Evolutionary conservation across 2,113 vertebrate genomes (phyloP), one percentile per base, ranked within the genome.

Genomic region (Ammospiza caudacuta): DNA sequence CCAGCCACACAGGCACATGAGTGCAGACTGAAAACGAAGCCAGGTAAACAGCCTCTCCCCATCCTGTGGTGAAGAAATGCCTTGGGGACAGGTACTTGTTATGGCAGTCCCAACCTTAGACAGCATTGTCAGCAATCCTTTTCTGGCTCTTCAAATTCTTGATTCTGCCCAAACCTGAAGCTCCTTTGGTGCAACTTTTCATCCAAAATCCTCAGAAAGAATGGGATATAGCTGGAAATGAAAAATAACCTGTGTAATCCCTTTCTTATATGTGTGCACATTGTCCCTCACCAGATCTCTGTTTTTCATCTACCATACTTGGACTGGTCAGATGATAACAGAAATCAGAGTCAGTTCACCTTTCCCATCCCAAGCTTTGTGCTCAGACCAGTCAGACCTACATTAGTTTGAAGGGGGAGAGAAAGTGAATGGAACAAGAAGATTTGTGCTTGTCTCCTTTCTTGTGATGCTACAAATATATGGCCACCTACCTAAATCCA

Each of bases 11-110:
- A 63, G 57, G 73, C 86, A 49, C 59, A 72, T 24, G 75, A 91
- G 90, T 93, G 93, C 76, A 83, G 57, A 27, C 75, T 78, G 64
- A 95, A 91, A 94, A 86, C 82, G 94, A 95, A 86, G 49, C 52
- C 62, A 70, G 57, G 62, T 86, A 77, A 90, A 76, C 83, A 86
- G 59, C 87, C 7, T 91, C 59, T 59, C 54, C 69, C 37, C 31
- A 61, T 72, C 80, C 89, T 57, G 77, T 66, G 33, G n/a, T 58
- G 57, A 81, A 89, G 84, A 92, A 97, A 82, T n/a, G 39, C 52
- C 58, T 14, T 7, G 27, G 44, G 41, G 39, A 39, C 39, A 39
- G 39, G 5, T 44, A 33, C 57, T 83, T 77, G 41, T 47, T 81
- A 31, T 24, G 23, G 39, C 41, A 86, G 69, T 73, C 57, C n/a